phyloP scores from a whole-genome alignment of 2,888 invertebrate genomes.

The Tyria jacobaeae region DNA sequence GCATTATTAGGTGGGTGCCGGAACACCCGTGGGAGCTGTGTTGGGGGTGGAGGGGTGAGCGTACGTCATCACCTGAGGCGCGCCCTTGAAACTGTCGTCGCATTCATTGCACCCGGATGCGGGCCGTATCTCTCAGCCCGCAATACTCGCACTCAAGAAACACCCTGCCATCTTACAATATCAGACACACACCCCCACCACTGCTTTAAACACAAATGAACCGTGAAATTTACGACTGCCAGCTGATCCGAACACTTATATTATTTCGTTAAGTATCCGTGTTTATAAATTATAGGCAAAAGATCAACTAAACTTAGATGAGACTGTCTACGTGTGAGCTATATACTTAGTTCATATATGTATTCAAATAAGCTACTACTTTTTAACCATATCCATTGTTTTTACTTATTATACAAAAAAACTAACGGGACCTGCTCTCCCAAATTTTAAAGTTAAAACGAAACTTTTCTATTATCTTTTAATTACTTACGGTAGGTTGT shows the following conservation, averaged over 20 bases:
- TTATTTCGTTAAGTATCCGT: background rate
- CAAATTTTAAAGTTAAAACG: no score
- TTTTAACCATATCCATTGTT: no score
- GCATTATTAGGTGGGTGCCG: conserved; percentile 87
- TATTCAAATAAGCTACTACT: no score
- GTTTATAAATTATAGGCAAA: background rate
- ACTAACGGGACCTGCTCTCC: no score
- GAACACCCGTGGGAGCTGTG: conserved; percentile 79
- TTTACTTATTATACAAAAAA: no score
- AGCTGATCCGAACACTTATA: background rate
- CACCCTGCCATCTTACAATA: conserved; percentile 58
- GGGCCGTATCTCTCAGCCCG: conserved; percentile 76
- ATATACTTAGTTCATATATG: no score
- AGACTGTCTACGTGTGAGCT: background rate
- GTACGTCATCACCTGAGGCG: conserved; percentile 87
- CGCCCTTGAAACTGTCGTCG: conserved; percentile 86
- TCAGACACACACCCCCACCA: conserved; percentile 38
- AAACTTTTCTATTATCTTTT: no score
- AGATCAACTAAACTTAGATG: background rate
- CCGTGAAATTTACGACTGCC: conserved; percentile 27
- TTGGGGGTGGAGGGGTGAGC: conserved; percentile 75
- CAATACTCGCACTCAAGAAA: conserved; percentile 73
- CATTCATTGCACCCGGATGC: conserved; percentile 87
- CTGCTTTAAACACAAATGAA: conserved; percentile 34
- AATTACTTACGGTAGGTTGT: background rate